Evolutionary conservation across 2,888 invertebrate genomes (phyloP), one percentile per base, ranked within the genome.

Genomic region (Meandrusa payeni): DNA sequence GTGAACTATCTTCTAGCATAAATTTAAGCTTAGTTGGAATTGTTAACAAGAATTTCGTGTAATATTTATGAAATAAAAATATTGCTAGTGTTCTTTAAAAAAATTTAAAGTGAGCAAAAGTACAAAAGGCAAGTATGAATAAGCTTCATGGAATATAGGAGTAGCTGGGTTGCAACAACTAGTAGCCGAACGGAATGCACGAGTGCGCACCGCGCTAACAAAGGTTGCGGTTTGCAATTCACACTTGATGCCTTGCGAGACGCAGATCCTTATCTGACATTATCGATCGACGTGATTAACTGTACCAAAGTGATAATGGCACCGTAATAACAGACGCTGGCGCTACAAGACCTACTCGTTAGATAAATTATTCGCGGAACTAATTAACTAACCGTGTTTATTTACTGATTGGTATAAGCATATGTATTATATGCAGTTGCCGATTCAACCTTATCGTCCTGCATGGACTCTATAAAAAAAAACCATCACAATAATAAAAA

Each of bases 301-400:
- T 72, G 63, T 68, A 76, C 65, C 74, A 73, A 79, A 75, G 75
- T 73, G 74, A 76, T 81, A 80, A 80, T 79, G 65, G 69, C 63
- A 56, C 60, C 55, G 57, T 77, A 76, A 79, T 77, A 69, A 71
- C 64, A 59, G 53, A 59, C 50, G 50, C 54, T 44, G 64, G 58
- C 64, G 55, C 55, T 49, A 51, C 54, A 48, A 47, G 50, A 51
- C 33, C 29, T 22, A 26, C 32, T 40, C 10, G 24, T 23, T 29
- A 33, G 27, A 55, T 62, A 55, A 52, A 59, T 55, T 57, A 57
- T 51, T 53, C 50, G 57, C 42, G 53, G 54, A 56, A 61, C 60
- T 69, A 73, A 76, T 71, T 69, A 69, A 64, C 64, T 27, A 33
- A 15, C 33, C 32, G 31, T 39, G 38, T 44, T 44, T 44, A 33